phyloP scores from a whole-genome alignment of 2,888 invertebrate genomes.

The Folsomia candida region DNA sequence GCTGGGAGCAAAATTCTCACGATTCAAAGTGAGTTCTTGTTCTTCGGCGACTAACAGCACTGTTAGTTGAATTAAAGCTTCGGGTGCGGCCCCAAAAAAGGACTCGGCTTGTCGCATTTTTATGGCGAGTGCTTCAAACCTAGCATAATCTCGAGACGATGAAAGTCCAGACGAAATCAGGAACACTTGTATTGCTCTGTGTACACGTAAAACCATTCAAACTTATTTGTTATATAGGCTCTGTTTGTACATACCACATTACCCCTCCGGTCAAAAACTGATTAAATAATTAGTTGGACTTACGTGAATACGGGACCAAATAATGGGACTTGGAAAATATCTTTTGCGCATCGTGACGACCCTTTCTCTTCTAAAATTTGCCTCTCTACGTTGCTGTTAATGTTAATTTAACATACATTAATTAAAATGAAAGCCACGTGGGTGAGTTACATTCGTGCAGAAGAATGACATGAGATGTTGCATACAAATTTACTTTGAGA shows the following conservation, averaged over 20 bases:
- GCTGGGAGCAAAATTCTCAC: conserved; percentile 12
- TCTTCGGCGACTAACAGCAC: conserved; percentile 34
- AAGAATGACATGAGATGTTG: neutral
- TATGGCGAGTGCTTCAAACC: conserved; percentile 47
- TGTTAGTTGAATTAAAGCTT: conserved; percentile 43
- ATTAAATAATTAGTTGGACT: neutral
- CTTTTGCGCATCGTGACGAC: conserved; percentile 37
- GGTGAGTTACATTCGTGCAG: neutral
- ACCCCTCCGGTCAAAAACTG: neutral
- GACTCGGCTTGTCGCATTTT: conserved; percentile 45
- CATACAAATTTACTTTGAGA: conserved; percentile 41
- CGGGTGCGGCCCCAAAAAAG: conserved; percentile 47
- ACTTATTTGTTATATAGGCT: no score
- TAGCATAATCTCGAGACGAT: conserved; percentile 29
- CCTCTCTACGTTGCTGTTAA: conserved; percentile 42
- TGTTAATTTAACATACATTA: neutral
- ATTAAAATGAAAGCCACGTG: neutral
- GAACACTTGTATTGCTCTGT: conserved; percentile 41
- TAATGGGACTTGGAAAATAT: conserved; percentile 46
- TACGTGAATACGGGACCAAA: conserved; percentile 48
- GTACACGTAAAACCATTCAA: conserved; percentile 6
- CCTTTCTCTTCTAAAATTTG: conserved; percentile 37
- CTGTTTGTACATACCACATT: neutral
- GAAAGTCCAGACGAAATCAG: conserved; percentile 43
- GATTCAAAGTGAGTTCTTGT: neutral